Base-by-base conservation (phyloP, 2,113 vertebrate genomes). In the Chloroceryle aenea region DNA sequence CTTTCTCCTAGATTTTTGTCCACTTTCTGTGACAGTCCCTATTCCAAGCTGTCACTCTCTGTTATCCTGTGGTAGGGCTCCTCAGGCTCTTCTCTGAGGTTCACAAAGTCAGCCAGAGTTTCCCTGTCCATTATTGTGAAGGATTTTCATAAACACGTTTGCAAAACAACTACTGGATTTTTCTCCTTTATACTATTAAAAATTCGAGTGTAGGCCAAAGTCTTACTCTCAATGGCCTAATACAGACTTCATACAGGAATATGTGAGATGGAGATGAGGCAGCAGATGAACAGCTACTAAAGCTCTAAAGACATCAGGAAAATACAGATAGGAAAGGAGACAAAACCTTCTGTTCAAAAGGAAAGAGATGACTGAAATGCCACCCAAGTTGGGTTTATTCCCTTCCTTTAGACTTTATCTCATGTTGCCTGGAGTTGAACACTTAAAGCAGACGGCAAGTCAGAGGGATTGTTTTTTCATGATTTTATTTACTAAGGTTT, bases 401-500 rank as follows among this genome's bases (percentile, higher is more conserved):
- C 38, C 42, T 14, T 22, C 48, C 47, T 73, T 86, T 18, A 58
- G 43, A 80, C 34, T 47, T 63, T 10, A 1, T 12, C 62, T 79
- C 6, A 6, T 7, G 10, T 47, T 80, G 72, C 59, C 75, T 56
- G 26, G 85, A 88, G 64, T 20, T 81, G 68, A 63, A 32, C 47
- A 30, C 5, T 40, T n/a, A 72, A 96, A 95, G 78, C 74, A 96
- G 64, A 92, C 55, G 71, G 85, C 63, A 52, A 92, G 40, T 14
- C 87, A 91, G 36, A 90, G 75, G 71, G 76, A 53, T 85, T 58
- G 40, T 13, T 83, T 97, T 97, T 97, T 83, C 86, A 95, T 0
- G 0, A 85, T 83, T 96, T 95, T 96, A 96, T 97, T 97, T 97
- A 96, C 94, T 96, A 97, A 97, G 91, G 92, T 97, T 97, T 97